Evolutionary conservation across 2,113 vertebrate genomes (phyloP), one percentile per base, ranked within the genome.

Genomic region (Dryoscopus gambensis): DNA sequence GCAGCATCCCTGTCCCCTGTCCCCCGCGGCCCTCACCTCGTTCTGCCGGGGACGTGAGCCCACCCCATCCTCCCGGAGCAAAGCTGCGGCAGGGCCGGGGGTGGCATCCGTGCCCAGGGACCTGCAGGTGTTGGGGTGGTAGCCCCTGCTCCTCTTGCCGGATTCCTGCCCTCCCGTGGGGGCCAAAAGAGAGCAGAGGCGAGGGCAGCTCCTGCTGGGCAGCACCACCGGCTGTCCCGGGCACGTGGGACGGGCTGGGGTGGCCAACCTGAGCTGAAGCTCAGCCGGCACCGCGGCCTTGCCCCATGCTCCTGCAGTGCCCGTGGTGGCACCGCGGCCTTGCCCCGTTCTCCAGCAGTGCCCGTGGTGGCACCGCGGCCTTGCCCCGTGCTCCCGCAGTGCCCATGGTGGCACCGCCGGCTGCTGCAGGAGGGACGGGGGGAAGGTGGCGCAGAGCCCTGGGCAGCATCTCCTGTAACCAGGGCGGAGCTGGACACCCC

Each of bases 221-320:
- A 18, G 28, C 67, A 21, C 52, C 0, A 0, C 3, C 7, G 84
- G n/a, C 28, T 15, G 25, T 20, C 50, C 13, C 3, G n/a, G 11
- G 42, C 22, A 27, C 8, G 4, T 20, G 5, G 30, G 25, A 10
- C 50, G 49, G 31, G 16, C 5, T 1, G 2, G 10, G 68, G n/a
- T 23, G 31, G 24, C 3, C 39, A 59, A 42, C 1, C 0, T 12
- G 52, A 68, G 42, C 33, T 53, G 21, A 35, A 40, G 10, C 22
- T 64, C 0, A 0, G 10, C 19, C 50, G 31, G 33, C 10, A 1
- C 39, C 0, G 1, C 9, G 35, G 8, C 9, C 37, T 14, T 1
- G 5, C 44, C 52, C 65, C 0, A 2, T 10, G 60, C 18, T 18
- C 50, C 71, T 35, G 47, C 33, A 33, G 27, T 22, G 75, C 42